Evolutionary conservation across 1,140 invertebrate species (phyloP), one percentile per base, ranked within the genome.

Genomic region (Chlorops oryzae): DNA sequence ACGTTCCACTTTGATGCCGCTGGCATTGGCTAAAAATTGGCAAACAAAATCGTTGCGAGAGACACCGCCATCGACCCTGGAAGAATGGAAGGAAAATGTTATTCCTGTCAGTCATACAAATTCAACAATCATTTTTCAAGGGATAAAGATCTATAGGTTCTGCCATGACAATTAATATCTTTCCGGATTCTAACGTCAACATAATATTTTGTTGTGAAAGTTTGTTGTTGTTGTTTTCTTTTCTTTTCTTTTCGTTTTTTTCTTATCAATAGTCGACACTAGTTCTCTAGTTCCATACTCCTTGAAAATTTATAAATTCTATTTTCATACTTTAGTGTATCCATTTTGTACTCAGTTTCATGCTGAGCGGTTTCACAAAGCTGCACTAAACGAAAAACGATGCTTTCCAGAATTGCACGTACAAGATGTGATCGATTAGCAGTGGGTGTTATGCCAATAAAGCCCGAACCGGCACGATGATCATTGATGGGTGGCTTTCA

Each of bases 21-120:
- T 86, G 23, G 93, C 73, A 74, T 96, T 87, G 4, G 91, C 82
- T 41, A 96, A 77, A 22, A 92, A 73, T 73, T 96, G 92, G 56
- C 88, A 81, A 2, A 96, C 75, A 65, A 96, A 96, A 71, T 95
- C 84, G 73, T 95, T 96, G 49, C 82, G 81, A 0, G 90, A 86
- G 15, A 98, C 92, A 22, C 94, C 94, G n/a, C 93, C 94, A 72
- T 95, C 90, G 34, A 91, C 79, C 58, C 92, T 95, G 64, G 44
- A 58, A 50, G 9, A 54, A 12, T n/a, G 2, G 6, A 42, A 37
- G 15, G 20, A 44, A 49, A 39, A 24, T 23, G 10, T 21, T 39
- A 21, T 48, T 48, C 40, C n/a, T n/a, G n/a, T n/a, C n/a, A n/a
- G n/a, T 39, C 20, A 39, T 39, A 9, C 6, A 39, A 39, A 39